Evolutionary conservation across 2,888 invertebrate genomes (phyloP), one percentile per base, ranked within the genome.

Genomic region (Eubasilissa splendida): DNA sequence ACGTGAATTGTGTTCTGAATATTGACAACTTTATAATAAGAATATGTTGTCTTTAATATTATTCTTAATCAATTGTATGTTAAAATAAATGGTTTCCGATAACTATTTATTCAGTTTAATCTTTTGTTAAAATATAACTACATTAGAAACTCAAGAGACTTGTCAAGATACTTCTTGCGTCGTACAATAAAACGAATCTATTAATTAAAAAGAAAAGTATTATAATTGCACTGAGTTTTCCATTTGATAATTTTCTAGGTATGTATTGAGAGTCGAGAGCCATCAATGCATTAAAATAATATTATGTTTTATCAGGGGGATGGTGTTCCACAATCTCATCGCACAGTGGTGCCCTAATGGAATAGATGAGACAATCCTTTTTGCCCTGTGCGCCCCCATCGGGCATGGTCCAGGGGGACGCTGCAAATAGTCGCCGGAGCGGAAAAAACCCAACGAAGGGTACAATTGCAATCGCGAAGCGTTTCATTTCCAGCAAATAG

Each of bases 291-390:
- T 56, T 33, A 11, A 8, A 53, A 33, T 31, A 65, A 76, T 22
- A 76, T 52, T 50, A 52, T 60, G 52, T 50, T 42, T 7, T 58
- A 68, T 33, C 42, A 76, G 42, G 42, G 68, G 65, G 60, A 52
- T 63, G 75, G 54, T 58, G 68, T 31, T 70, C 79, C 79, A 71
- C 73, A 80, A 80, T 74, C 77, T 77, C 66, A 77, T 77, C 73
- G 66, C 53, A 56, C 76, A 80, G 75, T 76, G 54, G 77, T 74
- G 66, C 80, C 63, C 80, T 80, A 80, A 77, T 77, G 80, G 77
- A 77, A 80, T 71, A 73, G 80, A 74, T 77, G 80, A 80, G 80
- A 73, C 79, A 65, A 70, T 77, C 66, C 68, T 77, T 66, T 77
- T 42, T 59, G 22, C 77, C n/a, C 66, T 56, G 33, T 8, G 56